A percentile compares a stretch with the other conserved stretches of the same genome.
phyloP scores from a whole-genome alignment of 2,888 invertebrate genomes.

The Chymomyza procnemis region DNA sequence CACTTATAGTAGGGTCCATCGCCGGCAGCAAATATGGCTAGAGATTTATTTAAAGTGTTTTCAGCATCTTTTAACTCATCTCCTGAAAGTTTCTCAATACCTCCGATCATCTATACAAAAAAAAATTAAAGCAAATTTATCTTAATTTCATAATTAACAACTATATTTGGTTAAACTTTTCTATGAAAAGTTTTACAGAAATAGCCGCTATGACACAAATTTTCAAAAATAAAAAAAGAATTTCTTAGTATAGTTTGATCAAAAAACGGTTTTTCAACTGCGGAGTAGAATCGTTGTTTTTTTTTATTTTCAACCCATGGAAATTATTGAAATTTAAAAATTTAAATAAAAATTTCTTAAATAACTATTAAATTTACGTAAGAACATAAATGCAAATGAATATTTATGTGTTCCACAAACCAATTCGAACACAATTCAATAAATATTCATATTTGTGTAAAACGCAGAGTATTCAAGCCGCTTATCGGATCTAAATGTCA shows the following conservation, averaged over 20 bases:
- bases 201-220: too few species aligned
- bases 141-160: too few species aligned
- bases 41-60: slow-evolving; percentile 29
- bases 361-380: neutral
- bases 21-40: slow-evolving; percentile 37
- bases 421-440: neutral
- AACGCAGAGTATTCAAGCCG: neutral
- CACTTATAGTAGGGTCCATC: slow-evolving; percentile 47
- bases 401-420: neutral
- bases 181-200: too few species aligned
- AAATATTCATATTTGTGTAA: neutral
- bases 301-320: too few species aligned
- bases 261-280: too few species aligned
- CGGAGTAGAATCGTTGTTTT: too few species aligned
- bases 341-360: neutral
- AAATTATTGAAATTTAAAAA: too few species aligned
- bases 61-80: slow-evolving; percentile 38
- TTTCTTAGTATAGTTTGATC: too few species aligned
- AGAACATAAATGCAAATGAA: neutral
- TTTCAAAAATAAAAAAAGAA: too few species aligned
- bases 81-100: slow-evolving; percentile 17
- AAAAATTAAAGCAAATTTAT: neutral
- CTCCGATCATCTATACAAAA: neutral
- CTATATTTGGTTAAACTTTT: too few species aligned
- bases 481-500: too few species aligned